These are phyloP conservation scores for Equus quagga DNA, from an alignment of 2,113 vertebrate species.

Conservation along the genomic window DNA sequence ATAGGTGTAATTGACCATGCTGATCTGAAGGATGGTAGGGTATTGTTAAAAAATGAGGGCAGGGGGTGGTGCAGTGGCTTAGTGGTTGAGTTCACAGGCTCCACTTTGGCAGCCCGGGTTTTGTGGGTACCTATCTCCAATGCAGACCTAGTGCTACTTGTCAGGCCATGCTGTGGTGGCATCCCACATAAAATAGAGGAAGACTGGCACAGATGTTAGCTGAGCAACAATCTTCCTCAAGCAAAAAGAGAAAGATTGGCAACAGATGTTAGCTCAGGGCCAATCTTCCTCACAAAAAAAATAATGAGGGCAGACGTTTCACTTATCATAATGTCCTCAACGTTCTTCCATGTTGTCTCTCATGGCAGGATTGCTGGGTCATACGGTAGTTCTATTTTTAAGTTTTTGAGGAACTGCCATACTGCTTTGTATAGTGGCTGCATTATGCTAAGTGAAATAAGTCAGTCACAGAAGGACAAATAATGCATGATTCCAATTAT, in stretches of 20 bases:
- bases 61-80: no score
- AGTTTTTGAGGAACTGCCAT: neutral
- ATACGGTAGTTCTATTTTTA: neutral
- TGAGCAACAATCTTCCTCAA: no score
- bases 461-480: neutral
- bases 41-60: neutral
- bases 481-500: neutral
- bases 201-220: no score
- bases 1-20: neutral
- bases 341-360: neutral
- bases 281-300: no score
- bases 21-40: neutral
- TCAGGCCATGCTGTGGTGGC: no score
- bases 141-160: no score
- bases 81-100: no score
- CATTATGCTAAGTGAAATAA: neutral
- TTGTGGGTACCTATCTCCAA: no score
- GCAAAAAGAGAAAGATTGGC: no score
- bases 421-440: neutral
- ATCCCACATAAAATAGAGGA: no score
- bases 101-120: no score
- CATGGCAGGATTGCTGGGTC: neutral
- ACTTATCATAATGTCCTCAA: neutral
- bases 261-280: no score
- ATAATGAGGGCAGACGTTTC: neutral